Evolutionary conservation across 2,113 vertebrate species (phyloP), one percentile per base, ranked within the genome.

Genomic region (Ictidomys tridecemlineatus): DNA sequence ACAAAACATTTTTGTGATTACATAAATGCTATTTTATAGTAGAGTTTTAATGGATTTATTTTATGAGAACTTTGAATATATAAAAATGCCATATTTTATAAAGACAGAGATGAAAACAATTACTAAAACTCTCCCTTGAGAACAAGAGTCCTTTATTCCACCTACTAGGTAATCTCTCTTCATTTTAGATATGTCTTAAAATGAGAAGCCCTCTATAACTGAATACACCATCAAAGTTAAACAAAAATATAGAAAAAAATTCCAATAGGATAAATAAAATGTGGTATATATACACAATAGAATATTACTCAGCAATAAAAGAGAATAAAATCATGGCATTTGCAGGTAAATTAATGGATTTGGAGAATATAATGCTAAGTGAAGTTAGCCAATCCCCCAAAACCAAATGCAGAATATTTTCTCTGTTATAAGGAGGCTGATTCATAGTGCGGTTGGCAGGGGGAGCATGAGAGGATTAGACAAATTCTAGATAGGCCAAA

Each of bases 1-100:
- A 85, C 53, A 80, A 94, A 97, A 56, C 8, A 84, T 83, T 5
- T 92, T 89, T 73, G 12, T 92, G 58, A 70, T 79, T 90, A 58
- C 26, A 82, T 37, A 80, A 86, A 91, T 67, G 26, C 11, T 82
- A 53, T 73, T 90, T 92, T 80, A 45, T 42, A 30, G 34, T 37
- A 70, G 24, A 61, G 18, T 92, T 63, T 84, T 63, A 91, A 85
- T 45, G 8, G 18, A 53, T 77, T 93, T 78, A 45, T 96, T 92
- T 89, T 78, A 39, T 28, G 13, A 53, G n/a, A 86, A 84, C 14
- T 20, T 76, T 1, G 2, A 88, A 77, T 70, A 77, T 22, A 51
- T 45, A 34, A 94, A 83, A 96, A 89, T 63, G 3, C 0, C 10
- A 77, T 74, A 86, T 65, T 83, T 51, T 30, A 34, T 74, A 74